Conservation (phyloP, 1,140 invertebrate genomes). For the Paralvinella palmiformis region DNA sequence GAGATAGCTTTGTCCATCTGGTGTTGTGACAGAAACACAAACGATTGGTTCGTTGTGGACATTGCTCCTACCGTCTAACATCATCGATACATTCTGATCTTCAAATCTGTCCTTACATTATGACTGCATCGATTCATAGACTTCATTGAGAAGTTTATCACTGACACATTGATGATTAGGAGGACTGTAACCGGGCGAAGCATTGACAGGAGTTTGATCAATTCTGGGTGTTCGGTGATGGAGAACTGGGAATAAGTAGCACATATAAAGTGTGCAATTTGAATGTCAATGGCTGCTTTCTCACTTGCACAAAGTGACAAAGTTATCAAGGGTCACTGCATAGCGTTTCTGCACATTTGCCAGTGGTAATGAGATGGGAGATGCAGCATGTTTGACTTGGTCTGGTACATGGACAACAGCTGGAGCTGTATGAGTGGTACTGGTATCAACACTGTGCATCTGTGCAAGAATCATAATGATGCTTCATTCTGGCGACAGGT, state of each 20-base stretch:
- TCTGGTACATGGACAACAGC: too few species aligned
- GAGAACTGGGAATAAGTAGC: not conserved
- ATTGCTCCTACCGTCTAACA: not conserved
- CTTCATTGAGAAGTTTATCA: not conserved
- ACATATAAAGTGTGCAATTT: not conserved
- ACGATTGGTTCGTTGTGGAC: conserved; percentile 1
- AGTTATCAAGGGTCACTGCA: not conserved
- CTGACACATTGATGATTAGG: not conserved
- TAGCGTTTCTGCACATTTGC: not conserved
- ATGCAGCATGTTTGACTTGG: not conserved
- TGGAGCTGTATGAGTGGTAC: not conserved
- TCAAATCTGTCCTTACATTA: not conserved
- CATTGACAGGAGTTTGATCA: not conserved
- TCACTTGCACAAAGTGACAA: not conserved
- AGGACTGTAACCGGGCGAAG: not conserved
- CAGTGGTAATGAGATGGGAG: not conserved
- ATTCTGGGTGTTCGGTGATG: not conserved
- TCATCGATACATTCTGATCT: not conserved
- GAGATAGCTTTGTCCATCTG: not conserved
- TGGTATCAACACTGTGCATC: not conserved
- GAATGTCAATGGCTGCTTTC: not conserved
- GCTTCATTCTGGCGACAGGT: not conserved
- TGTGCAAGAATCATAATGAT: not conserved
- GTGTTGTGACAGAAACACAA: not conserved
- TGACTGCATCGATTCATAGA: not conserved